A percentile compares a stretch with the other conserved stretches of the same genome.
Conservation (phyloP, 1,140 invertebrate species). For the Bombus sylvicola region DNA sequence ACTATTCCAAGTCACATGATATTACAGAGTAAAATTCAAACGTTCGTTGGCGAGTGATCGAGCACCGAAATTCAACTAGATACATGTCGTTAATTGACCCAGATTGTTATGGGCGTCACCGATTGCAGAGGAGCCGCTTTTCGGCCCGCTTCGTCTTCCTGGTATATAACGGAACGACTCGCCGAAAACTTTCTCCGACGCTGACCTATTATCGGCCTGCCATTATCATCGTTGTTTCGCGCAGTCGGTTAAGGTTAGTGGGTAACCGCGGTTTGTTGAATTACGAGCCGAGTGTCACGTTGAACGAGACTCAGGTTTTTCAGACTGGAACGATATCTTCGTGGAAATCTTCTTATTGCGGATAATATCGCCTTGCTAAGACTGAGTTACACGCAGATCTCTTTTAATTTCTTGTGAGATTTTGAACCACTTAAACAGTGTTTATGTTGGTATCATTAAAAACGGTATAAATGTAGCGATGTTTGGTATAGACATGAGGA, state of each 20-base stretch:
- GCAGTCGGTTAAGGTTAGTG: constrained; percentile 47
- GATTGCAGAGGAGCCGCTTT: background rate
- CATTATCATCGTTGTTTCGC: constrained; percentile 35
- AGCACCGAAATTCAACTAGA: background rate
- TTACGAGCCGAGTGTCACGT: constrained; percentile 20
- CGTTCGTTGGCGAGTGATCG: background rate
- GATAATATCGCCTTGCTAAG: background rate
- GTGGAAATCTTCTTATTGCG: constrained; percentile 11
- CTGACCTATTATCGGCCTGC: constrained; percentile 37
- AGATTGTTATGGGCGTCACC: constrained; percentile 31
- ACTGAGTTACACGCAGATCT: background rate
- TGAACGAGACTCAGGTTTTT: constrained; percentile 9
- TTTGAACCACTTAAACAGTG: background rate
- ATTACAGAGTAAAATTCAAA: background rate
- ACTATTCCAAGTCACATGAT: background rate
- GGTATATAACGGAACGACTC: constrained; percentile 44
- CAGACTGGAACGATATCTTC: constrained; percentile 39
- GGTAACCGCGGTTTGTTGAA: constrained; percentile 45
- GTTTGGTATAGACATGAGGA: background rate
- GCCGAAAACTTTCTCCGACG: constrained; percentile 49
- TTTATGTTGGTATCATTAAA: background rate
- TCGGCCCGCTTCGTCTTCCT: constrained; percentile 18
- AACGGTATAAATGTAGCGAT: background rate
- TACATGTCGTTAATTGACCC: constrained; percentile 17
- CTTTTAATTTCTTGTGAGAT: background rate